Conservation (phyloP, 2,113 vertebrate species). For the Thermophis baileyi region DNA sequence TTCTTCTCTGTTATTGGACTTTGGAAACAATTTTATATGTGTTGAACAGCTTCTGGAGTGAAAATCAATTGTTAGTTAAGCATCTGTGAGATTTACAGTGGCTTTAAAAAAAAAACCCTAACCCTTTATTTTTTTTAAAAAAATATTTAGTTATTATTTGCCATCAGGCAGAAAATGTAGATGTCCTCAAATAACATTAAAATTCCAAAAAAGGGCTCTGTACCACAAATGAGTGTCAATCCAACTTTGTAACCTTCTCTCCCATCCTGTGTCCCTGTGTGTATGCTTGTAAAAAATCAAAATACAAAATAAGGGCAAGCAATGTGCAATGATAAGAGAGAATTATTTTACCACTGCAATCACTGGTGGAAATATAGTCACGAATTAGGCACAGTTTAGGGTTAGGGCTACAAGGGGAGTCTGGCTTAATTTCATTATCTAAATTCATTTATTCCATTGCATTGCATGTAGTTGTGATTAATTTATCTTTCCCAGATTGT, state of each 20-base stretch:
- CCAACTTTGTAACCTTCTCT: background rate
- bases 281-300: background rate
- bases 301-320: background rate
- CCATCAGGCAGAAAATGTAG: background rate
- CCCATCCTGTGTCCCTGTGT: background rate
- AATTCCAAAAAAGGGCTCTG: background rate
- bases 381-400: background rate
- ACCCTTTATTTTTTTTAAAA: background rate
- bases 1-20: background rate
- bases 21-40: background rate
- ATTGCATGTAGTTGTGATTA: background rate
- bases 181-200: background rate
- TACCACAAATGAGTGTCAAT: background rate
- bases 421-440: slow-evolving; percentile 4
- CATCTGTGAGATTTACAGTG: background rate
- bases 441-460: background rate
- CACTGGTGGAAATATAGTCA: background rate
- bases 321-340: background rate
- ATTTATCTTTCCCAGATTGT: background rate
- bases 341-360: background rate
- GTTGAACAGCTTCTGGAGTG: background rate
- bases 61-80: background rate
- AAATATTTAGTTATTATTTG: background rate
- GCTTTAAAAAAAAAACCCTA: background rate
- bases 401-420: background rate